Evolutionary conservation across 1,140 invertebrate species (phyloP).

Genomic region (Zelostemma sp.): DNA sequence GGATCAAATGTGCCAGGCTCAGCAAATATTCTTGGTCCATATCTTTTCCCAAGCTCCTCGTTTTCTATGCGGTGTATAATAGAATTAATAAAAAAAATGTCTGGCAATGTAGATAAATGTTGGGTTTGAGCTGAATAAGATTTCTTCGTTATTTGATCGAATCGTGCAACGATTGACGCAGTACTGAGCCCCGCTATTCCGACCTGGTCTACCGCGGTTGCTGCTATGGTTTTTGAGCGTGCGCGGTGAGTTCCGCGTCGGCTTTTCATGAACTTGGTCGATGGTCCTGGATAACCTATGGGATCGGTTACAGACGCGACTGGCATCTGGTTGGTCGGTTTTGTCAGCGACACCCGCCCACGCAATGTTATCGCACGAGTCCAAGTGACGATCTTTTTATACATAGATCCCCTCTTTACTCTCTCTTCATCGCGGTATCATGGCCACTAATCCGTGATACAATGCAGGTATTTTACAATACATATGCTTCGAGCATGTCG

Average conservation of each 20-base stretch:
- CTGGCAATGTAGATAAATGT: no score
- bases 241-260: constrained; percentile 28
- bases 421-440: constrained; percentile 29
- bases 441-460: constrained; percentile 40
- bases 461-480: constrained; percentile 5
- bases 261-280: constrained; percentile 61
- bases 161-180: not conserved
- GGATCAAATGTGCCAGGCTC: no score
- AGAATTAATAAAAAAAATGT: no score
- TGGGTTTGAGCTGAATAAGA: no score
- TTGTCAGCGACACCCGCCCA: constrained; percentile 68
- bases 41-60: no score
- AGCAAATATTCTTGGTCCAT: no score
- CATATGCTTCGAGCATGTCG: not conserved
- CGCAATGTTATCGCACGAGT: constrained; percentile 56
- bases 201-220: not conserved
- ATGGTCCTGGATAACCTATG: constrained; percentile 65
- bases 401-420: constrained; percentile 8
- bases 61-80: no score
- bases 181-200: not conserved
- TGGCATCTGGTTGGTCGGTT: constrained; percentile 61
- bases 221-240: constrained; percentile 22
- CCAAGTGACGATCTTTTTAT: constrained; percentile 38
- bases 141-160: not conserved
- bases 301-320: constrained; percentile 63